These are phyloP conservation scores for Notocelia uddmanniana DNA, from an alignment of 2,888 invertebrate species.

Conservation along the genomic window DNA sequence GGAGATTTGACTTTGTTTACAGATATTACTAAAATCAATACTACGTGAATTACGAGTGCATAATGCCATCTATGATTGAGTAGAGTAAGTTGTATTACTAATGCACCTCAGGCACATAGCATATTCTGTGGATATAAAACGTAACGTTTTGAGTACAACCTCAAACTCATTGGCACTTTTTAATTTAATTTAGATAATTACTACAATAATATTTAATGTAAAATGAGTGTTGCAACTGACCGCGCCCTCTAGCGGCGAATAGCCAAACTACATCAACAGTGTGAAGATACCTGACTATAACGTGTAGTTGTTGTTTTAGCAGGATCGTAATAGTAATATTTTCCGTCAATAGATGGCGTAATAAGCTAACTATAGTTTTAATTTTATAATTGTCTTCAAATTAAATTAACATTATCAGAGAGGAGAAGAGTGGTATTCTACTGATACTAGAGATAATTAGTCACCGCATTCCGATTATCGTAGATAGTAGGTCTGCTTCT, in stretches of 20 bases:
- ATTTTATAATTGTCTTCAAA: not conserved
- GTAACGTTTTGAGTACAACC: no score
- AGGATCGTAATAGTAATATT: not conserved
- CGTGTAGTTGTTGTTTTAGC: not conserved
- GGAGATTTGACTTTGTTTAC: not conserved
- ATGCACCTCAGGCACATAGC: no score
- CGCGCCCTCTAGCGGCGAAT: constrained; percentile 38
- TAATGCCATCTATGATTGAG: constrained; percentile 52
- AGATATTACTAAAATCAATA: constrained; percentile 18
- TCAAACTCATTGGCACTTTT: no score
- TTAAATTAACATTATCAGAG: no score
- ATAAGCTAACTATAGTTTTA: not conserved
- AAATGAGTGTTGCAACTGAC: not conserved
- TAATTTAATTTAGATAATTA: no score
- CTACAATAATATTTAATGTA: not conserved
- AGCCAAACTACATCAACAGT: constrained; percentile 45
- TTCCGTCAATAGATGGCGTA: constrained; percentile 22
- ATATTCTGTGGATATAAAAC: not conserved
- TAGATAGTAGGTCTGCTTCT: no score
- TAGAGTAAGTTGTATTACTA: constrained; percentile 46
- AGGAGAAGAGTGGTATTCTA: no score
- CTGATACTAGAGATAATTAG: no score
- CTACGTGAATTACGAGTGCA: not conserved
- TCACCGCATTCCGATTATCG: no score
- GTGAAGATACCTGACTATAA: not conserved